A percentile compares a stretch with the other conserved stretches of the same genome.
phyloP scores from a whole-genome alignment of 2,888 invertebrate genomes.

The Leptopilina myrica region DNA sequence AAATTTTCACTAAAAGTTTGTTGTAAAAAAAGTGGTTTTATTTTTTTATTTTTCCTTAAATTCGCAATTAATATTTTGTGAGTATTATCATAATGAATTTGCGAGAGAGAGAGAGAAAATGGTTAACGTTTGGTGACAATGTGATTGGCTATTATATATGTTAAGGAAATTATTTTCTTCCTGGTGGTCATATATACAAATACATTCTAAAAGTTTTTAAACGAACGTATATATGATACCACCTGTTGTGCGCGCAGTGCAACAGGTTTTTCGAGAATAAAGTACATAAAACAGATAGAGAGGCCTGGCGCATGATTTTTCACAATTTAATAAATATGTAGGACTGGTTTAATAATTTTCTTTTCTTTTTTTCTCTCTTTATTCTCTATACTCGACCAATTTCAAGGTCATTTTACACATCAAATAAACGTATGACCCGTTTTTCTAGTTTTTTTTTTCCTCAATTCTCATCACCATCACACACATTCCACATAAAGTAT shows the following conservation, averaged over 20 bases:
- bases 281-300: constrained; percentile 2
- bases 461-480: too few species aligned
- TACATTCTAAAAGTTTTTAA: background rate
- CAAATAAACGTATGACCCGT: background rate
- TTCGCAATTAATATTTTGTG: too few species aligned
- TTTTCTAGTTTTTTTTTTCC: background rate
- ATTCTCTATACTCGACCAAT: background rate
- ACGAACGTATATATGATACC: background rate
- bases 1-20: too few species aligned
- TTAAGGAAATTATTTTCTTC: background rate
- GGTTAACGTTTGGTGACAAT: background rate
- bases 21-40: too few species aligned
- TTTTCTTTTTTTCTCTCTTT: too few species aligned
- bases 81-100: too few species aligned
- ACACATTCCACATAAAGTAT: too few species aligned
- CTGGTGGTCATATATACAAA: background rate
- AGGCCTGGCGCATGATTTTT: constrained; percentile 2
- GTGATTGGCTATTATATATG: background rate
- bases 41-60: too few species aligned
- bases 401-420: constrained; percentile 3
- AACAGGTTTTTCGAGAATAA: constrained; percentile 23
- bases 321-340: background rate
- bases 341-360: background rate
- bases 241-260: constrained; percentile 3
- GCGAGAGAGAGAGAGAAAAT: background rate